A percentile compares a stretch with the other conserved stretches of the same genome.
Conservation (phyloP, 2,113 vertebrate species). For the Semicossyphus pulcher region DNA sequence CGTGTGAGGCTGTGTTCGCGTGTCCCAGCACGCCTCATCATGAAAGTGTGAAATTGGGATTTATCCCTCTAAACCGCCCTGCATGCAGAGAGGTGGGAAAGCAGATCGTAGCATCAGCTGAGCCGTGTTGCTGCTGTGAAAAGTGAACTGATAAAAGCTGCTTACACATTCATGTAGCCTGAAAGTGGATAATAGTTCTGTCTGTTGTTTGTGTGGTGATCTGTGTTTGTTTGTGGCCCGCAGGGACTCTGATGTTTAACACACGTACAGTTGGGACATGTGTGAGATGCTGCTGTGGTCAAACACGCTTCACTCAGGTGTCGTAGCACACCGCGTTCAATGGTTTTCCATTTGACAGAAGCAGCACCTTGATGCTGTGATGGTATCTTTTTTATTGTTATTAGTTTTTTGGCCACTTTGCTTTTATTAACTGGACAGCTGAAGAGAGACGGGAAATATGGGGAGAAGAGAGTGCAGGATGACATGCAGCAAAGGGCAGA, state of each 20-base stretch:
- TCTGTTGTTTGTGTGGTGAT: background rate
- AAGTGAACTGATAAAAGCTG: slow-evolving; percentile 11
- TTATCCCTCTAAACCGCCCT: slow-evolving; percentile 30
- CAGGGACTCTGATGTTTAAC: background rate
- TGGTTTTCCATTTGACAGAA: too few species aligned
- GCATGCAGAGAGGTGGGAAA: slow-evolving; percentile 31
- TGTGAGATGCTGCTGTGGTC: background rate
- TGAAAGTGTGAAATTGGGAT: slow-evolving; percentile 58
- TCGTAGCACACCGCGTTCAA: background rate
- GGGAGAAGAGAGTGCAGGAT: too few species aligned
- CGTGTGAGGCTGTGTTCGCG: slow-evolving; percentile 6
- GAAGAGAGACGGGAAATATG: too few species aligned
- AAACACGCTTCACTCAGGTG: background rate
- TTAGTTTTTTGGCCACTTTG: too few species aligned
- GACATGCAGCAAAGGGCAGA: too few species aligned
- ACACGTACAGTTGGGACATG: background rate
- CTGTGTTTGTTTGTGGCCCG: background rate
- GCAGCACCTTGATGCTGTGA: too few species aligned
- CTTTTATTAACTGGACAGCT: too few species aligned
- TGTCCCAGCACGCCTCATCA: slow-evolving; percentile 27
- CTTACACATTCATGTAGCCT: background rate
- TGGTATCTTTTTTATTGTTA: too few species aligned
- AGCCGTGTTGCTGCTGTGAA: background rate
- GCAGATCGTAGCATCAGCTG: background rate
- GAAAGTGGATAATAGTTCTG: background rate